These are phyloP conservation scores for Vultur gryphus DNA, from an alignment of 2,797 vertebrate species.

Conservation along the genomic window DNA sequence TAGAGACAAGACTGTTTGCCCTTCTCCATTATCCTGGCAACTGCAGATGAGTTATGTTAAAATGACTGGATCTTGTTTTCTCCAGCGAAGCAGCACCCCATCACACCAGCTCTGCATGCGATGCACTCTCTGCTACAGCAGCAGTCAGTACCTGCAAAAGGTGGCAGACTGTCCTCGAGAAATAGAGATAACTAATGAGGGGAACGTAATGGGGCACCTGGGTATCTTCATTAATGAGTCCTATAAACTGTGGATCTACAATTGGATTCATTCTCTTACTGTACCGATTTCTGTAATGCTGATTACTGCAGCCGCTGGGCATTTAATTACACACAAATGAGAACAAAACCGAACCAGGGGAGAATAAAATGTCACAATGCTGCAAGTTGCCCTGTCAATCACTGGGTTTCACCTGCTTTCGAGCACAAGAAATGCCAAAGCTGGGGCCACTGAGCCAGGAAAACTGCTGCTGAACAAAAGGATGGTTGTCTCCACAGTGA, in stretches of 20 bases:
- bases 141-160: not conserved
- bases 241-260: not conserved
- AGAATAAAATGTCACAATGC: not conserved
- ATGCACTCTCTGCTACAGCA: not conserved
- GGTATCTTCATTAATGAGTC: not conserved
- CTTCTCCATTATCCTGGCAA: not conserved
- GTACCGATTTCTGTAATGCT: not conserved
- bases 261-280: not conserved
- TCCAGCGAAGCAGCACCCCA: not conserved
- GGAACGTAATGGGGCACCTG: not conserved
- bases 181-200: not conserved
- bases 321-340: not conserved
- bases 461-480: not conserved
- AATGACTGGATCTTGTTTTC: not conserved
- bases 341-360: not conserved
- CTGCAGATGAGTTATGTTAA: not conserved
- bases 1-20: not conserved
- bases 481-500: not conserved
- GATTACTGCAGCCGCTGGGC: not conserved
- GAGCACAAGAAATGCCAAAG: not conserved
- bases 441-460: not conserved
- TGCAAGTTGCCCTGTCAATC: not conserved
- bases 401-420: not conserved
- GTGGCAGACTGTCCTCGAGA: not conserved
- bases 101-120: not conserved